Conservation (phyloP, 1,140 invertebrate genomes). For the Cryptotermes secundus region DNA sequence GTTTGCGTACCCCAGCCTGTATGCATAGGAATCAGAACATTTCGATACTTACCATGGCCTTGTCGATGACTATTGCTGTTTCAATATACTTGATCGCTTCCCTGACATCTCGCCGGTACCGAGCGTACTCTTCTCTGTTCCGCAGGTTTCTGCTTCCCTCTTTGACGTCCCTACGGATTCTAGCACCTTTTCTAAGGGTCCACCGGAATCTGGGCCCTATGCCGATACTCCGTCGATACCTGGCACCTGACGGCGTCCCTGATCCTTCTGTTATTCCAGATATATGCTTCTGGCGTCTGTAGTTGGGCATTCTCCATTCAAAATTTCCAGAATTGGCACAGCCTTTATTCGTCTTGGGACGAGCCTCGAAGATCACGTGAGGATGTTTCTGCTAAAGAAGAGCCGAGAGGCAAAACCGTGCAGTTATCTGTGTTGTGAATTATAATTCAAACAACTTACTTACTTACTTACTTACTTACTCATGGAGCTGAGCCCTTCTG, state of each 20-base stretch:
- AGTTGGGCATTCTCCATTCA: constrained; percentile 67
- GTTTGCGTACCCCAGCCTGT: too few species aligned
- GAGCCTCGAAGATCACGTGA: constrained; percentile 92
- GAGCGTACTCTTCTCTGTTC: constrained; percentile 3
- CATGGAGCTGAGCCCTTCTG: too few species aligned
- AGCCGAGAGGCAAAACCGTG: constrained; percentile 32
- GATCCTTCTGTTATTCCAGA: constrained; percentile 43
- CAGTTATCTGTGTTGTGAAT: constrained; percentile 8
- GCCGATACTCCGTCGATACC: neutral
- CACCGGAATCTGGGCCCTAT: neutral
- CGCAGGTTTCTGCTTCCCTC: neutral
- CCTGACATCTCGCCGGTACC: constrained; percentile 73
- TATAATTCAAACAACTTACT: too few species aligned
- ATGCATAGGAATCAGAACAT: too few species aligned
- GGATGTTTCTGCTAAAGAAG: constrained; percentile 76
- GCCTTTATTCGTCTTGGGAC: constrained; percentile 81
- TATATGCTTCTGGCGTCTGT: constrained; percentile 64
- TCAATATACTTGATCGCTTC: constrained; percentile 91
- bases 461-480: too few species aligned
- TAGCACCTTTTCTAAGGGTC: neutral
- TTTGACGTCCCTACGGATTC: neutral
- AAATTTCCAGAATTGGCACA: constrained; percentile 79
- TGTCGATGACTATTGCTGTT: constrained; percentile 87
- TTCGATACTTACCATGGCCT: constrained; percentile 71
- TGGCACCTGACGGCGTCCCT: neutral